Percentiles rank a stretch among this genome's conserved stretches.
Conservation (phyloP, 2,113 vertebrate genomes). For the Coregonus clupeaformis region DNA sequence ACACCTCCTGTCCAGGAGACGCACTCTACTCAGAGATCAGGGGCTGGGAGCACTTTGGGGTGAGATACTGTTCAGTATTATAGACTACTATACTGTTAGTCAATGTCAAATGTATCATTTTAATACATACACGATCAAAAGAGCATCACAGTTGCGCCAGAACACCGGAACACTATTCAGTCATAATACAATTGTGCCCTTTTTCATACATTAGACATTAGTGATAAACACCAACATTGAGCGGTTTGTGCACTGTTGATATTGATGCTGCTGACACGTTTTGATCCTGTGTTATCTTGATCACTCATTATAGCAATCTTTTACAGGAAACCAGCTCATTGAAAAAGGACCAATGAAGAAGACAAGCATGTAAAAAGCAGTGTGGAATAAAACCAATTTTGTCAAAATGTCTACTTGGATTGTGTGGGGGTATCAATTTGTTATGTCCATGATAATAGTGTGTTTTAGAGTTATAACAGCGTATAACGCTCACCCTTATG, state of each 20-base stretch:
- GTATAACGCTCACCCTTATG: no score
- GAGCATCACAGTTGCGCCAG: no score
- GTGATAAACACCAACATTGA: no score
- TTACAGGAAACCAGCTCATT: slow-evolving; percentile 8
- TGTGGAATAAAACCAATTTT: background rate
- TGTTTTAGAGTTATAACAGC: no score
- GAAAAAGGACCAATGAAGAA: background rate
- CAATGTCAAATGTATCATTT: no score
- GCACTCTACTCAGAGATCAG: slow-evolving; percentile 77
- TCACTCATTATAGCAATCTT: background rate
- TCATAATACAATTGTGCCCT: no score
- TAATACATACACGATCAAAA: no score
- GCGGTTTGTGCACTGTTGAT: background rate
- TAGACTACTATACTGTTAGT: background rate
- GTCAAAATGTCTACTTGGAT: background rate
- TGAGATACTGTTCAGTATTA: slow-evolving; percentile 34
- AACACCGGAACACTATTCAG: no score
- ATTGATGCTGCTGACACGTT: background rate
- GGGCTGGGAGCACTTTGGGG: slow-evolving; percentile 78
- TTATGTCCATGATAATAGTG: no score
- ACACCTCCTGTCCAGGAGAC: slow-evolving; percentile 81
- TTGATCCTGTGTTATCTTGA: background rate
- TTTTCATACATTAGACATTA: no score
- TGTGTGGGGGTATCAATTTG: background rate
- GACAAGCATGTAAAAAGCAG: background rate